Evolutionary conservation across 2,888 invertebrate species (phyloP).

Genomic region (Apantesis nais): DNA sequence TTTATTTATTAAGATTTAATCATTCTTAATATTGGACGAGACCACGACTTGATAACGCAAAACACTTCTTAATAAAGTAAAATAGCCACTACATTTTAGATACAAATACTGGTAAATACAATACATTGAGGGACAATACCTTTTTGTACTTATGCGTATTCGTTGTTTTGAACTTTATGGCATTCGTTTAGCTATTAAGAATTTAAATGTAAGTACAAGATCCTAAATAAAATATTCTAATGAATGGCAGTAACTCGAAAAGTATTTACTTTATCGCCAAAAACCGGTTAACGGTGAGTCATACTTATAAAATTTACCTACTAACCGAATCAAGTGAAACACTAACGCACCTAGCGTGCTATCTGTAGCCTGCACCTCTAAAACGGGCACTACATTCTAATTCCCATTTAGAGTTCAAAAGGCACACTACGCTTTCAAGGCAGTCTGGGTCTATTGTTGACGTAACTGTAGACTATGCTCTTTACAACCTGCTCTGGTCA

Average conservation of each 20-base stretch:
- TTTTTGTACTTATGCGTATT: not conserved
- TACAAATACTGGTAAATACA: not conserved
- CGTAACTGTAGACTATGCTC: constrained; percentile 23
- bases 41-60: not conserved
- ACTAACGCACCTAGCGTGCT: not conserved
- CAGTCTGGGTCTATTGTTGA: constrained; percentile 24
- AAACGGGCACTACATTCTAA: not conserved
- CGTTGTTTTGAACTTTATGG: not conserved
- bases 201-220: not conserved
- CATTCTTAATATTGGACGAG: not conserved
- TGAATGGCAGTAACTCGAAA: not conserved
- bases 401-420: constrained; percentile 11
- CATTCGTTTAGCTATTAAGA: not conserved
- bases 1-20: too few relatives aligned
- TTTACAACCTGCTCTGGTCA: constrained; percentile 19
- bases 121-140: not conserved
- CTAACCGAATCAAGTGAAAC: not conserved
- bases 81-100: not conserved
- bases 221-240: not conserved
- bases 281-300: constrained; percentile 3
- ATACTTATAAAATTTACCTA: not conserved
- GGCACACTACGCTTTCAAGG: constrained; percentile 18
- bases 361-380: not conserved
- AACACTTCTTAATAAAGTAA: not conserved
- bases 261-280: not conserved